These are phyloP conservation scores for Drosophila hamatofila DNA, from an alignment of 2,888 invertebrate species.

Conservation along the genomic window DNA sequence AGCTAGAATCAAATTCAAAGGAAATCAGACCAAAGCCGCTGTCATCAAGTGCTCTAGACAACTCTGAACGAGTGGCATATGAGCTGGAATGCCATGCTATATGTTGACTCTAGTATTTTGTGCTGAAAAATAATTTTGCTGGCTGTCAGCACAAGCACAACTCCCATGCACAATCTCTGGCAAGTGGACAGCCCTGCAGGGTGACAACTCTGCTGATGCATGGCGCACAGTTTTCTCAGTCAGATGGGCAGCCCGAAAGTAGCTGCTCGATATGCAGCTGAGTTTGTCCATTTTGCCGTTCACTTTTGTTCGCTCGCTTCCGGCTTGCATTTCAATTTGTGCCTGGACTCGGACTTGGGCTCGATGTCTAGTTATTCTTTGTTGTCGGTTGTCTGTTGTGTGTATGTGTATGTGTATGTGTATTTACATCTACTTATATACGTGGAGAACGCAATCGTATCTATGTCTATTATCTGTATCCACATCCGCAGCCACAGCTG, in stretches of 20 bases:
- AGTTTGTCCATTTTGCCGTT: background rate
- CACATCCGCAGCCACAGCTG: conserved; percentile 41
- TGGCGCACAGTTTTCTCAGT: background rate
- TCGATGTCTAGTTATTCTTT: conserved; percentile 42
- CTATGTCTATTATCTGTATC: conserved; percentile 55
- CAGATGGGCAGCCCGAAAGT: background rate
- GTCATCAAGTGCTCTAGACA: background rate
- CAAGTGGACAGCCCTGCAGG: background rate
- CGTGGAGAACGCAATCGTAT: conserved; percentile 33
- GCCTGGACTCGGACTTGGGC: conserved; percentile 51
- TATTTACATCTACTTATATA: conserved; percentile 29
- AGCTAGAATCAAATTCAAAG: background rate
- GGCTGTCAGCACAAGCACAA: too few relatives aligned
- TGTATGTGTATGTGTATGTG: conserved; percentile 8
- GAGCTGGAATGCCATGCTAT: background rate
- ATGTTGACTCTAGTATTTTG: background rate
- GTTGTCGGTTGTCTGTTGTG: too few relatives aligned
- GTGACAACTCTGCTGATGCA: conserved; percentile 6
- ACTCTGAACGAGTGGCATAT: too few relatives aligned
- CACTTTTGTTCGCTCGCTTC: background rate
- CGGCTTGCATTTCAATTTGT: conserved; percentile 64
- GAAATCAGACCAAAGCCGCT: background rate
- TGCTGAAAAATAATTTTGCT: background rate
- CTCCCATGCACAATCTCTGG: too few relatives aligned
- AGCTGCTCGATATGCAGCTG: conserved; percentile 5